A percentile compares a stretch with the other conserved stretches of the same genome.
These are phyloP conservation scores for Notocelia uddmanniana DNA, from an alignment of 2,888 invertebrate species.

Conservation along the genomic window DNA sequence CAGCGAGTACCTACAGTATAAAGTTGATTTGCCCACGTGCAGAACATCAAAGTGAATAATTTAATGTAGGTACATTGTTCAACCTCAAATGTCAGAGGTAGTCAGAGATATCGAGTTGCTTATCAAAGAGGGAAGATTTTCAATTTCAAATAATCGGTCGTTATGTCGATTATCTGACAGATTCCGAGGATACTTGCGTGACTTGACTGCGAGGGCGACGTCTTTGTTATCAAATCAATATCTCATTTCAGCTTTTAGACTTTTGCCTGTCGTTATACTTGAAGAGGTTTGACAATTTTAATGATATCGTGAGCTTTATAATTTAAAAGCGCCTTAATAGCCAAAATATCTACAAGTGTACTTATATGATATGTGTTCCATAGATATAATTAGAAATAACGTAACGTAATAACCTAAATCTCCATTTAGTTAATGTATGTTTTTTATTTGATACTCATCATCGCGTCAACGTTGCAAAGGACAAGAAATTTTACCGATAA, in stretches of 20 bases:
- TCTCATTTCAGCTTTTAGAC: conserved; percentile 32
- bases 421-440: not conserved
- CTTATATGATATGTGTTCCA: not conserved
- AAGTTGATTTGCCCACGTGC: not conserved
- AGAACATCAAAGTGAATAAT: conserved; percentile 47
- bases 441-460: not conserved
- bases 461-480: not conserved
- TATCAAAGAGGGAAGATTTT: conserved; percentile 64
- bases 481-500: not conserved
- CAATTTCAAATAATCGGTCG: conserved; percentile 72
- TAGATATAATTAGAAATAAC: not conserved
- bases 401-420: too few species aligned
- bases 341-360: not conserved
- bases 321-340: not conserved
- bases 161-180: conserved; percentile 63
- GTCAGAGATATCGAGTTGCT: conserved; percentile 46
- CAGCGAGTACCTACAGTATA: not conserved
- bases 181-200: conserved; percentile 63
- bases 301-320: not conserved
- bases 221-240: conserved; percentile 44
- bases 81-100: conserved; percentile 45
- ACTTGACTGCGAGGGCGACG: conserved; percentile 59
- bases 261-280: conserved; percentile 9
- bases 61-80: conserved; percentile 51
- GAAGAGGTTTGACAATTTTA: conserved; percentile 27